These are phyloP conservation scores for Eulithis prunata DNA, from an alignment of 2,888 invertebrate species.

Conservation along the genomic window DNA sequence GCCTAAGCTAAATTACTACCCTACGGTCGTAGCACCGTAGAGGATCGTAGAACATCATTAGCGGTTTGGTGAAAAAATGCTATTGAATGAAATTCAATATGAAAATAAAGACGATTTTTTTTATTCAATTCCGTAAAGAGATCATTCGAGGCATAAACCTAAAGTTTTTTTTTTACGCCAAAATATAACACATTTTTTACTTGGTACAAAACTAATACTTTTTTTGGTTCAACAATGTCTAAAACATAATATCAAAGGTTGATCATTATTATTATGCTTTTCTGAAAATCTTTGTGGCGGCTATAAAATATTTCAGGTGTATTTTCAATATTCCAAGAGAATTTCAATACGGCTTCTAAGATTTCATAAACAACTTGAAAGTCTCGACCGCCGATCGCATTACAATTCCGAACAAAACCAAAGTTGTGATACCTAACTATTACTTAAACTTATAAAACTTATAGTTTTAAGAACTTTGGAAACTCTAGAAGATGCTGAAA, in stretches of 20 bases:
- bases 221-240: too few relatives aligned
- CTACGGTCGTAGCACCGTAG: constrained; percentile 1
- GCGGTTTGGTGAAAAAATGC: too few relatives aligned
- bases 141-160: too few relatives aligned
- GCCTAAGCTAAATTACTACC: too few relatives aligned
- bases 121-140: too few relatives aligned
- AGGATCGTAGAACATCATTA: not conserved
- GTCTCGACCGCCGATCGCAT: constrained; percentile 17
- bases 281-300: not conserved
- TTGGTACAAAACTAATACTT: too few relatives aligned
- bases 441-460: constrained; percentile 10
- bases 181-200: too few relatives aligned
- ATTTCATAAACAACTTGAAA: constrained; percentile 24
- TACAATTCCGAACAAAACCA: constrained; percentile 19
- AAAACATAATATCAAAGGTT: too few relatives aligned
- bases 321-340: constrained; percentile 7
- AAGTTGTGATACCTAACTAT: constrained; percentile 23
- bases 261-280: not conserved
- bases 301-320: not conserved
- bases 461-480: constrained; percentile 24
- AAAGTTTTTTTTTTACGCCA: too few relatives aligned
- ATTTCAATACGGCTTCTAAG: constrained; percentile 3
- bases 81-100: too few relatives aligned
- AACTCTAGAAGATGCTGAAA: constrained; percentile 6
- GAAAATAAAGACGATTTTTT: too few relatives aligned